Conservation (phyloP, 2,888 invertebrate genomes). For the Polylopha cassiicola region DNA sequence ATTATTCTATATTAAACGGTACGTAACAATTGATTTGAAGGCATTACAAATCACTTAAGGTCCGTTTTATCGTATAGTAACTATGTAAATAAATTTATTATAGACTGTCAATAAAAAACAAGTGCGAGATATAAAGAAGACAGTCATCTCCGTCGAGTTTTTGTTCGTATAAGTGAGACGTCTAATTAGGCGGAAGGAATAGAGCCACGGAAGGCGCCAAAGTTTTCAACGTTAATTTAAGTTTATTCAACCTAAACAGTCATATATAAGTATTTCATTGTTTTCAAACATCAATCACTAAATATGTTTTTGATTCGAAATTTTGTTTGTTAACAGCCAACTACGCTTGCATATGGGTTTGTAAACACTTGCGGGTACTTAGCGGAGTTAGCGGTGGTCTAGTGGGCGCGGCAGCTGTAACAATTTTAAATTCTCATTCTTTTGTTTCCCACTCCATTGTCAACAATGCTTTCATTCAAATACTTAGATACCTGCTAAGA, state of each 20-base stretch:
- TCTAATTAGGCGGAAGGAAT: conserved; percentile 21
- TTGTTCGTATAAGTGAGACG: conserved; percentile 13
- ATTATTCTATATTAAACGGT: conserved; percentile 28
- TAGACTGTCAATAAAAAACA: no score
- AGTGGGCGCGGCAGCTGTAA: conserved; percentile 40
- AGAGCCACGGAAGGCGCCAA: conserved; percentile 25
- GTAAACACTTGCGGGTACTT: conserved; percentile 27
- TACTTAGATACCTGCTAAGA: no score
- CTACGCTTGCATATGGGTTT: no score
- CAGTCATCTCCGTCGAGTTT: conserved; percentile 9
- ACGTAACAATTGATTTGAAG: conserved; percentile 3
- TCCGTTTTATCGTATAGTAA: no score
- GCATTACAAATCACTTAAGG: conserved; percentile 1
- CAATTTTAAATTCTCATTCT: conserved; percentile 39
- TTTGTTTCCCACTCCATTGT: conserved; percentile 36
- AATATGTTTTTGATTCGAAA: no score
- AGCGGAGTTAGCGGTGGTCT: conserved; percentile 22
- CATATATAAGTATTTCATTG: no score
- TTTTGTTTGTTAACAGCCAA: no score
- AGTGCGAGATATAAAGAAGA: no score
- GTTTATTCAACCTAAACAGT: no score
- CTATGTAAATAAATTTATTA: no score
- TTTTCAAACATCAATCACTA: no score
- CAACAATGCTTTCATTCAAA: conserved; percentile 23
- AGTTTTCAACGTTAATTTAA: no score